Evolutionary conservation across 2,113 vertebrate genomes (phyloP), one percentile per base, ranked within the genome.

Genomic region (Penelope pileata): DNA sequence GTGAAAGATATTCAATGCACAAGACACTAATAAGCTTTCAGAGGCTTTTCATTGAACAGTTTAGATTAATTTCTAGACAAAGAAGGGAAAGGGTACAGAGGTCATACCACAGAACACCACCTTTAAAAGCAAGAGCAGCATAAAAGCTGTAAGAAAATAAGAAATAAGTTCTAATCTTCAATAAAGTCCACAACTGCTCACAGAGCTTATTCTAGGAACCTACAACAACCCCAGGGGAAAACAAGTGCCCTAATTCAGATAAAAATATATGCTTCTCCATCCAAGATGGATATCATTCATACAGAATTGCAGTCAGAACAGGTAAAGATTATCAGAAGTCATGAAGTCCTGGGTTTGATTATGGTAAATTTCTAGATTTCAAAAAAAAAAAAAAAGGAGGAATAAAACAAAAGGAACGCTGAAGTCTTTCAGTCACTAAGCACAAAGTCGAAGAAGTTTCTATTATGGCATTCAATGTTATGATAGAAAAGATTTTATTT

Each of bases 241-340:
- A 81, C 12, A 69, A 69, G 24, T 1, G 3, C 4, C 5, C 9
- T 0, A 0, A 38, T 73, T 14, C 24, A 78, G 22, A 63, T 17
- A 3, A 74, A 84, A 24, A 60, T 13, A 8, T 1, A 34, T 8
- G 4, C 1, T 10, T 62, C 80, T 38, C 51, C 7, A 87, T n/a
- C 15, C 23, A 80, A 43, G 17, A 14, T 10, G 73, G n/a, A 8
- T 26, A 38, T 5, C 7, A 45, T 63, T 76, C 7, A 50, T 1
- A 54, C 7, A 91, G 47, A 87, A 86, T 0, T 40, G 10, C 14
- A 69, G 48, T 16, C 40, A 69, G 24, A 95, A 79, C 6, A 50
- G 30, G 72, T 23, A 5, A 69, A 82, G 3, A 21, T 23, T 88
- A 91, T 89, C 42, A 23, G 30, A 95, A 82, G 30, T 27, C 15